phyloP scores from a whole-genome alignment of 2,113 vertebrate species.

The Lasiurus cinereus region DNA sequence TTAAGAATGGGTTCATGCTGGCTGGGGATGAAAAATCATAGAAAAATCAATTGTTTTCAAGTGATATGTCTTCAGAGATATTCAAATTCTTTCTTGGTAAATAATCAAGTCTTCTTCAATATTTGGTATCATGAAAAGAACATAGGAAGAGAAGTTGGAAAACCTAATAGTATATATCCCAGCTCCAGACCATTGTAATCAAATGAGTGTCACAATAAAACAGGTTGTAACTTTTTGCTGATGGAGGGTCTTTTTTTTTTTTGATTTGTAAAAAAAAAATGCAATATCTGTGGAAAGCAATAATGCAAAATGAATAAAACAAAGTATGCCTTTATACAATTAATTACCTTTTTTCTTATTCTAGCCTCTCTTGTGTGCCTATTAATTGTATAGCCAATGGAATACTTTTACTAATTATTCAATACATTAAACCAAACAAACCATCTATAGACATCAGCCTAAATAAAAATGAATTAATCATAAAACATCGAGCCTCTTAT shows the following conservation, averaged over 20 bases:
- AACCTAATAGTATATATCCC: neutral
- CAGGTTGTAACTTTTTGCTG: neutral
- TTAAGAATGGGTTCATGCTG: neutral
- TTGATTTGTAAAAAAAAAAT: neutral
- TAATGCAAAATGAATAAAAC: neutral
- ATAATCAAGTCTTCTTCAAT: neutral
- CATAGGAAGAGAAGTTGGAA: neutral
- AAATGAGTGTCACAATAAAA: neutral
- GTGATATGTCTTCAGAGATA: neutral
- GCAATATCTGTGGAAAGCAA: neutral
- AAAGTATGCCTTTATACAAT: neutral
- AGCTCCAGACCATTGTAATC: neutral
- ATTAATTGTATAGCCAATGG: slow-evolving; percentile 23
- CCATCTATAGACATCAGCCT: neutral
- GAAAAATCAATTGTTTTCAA: slow-evolving; percentile 33
- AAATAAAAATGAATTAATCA: slow-evolving; percentile 57
- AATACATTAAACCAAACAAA: slow-evolving; percentile 52
- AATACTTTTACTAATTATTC: slow-evolving; percentile 44
- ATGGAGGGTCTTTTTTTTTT: neutral
- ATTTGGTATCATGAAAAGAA: neutral
- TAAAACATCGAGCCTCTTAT: neutral
- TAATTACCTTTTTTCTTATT: slow-evolving; percentile 47
- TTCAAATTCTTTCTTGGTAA: neutral
- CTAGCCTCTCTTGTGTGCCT: neutral
- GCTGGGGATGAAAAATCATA: neutral